phyloP scores from a whole-genome alignment of 2,113 vertebrate species.

The Anolis sagrei region DNA sequence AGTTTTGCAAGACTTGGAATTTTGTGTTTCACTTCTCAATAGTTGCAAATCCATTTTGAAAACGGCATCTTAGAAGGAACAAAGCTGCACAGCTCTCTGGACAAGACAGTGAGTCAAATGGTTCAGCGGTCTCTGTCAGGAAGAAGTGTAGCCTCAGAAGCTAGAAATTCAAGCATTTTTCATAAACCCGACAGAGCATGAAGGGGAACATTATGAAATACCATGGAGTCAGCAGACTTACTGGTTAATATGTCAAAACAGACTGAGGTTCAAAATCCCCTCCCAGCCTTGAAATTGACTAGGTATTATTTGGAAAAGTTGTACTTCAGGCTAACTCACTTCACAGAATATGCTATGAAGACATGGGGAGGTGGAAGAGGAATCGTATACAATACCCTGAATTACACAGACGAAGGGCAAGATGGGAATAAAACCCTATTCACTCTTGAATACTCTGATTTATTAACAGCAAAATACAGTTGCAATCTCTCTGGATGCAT shows the following conservation, averaged over 20 bases:
- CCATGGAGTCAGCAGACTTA: not conserved
- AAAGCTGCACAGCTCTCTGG: slow-evolving; percentile 35
- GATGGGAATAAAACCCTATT: not conserved
- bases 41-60: slow-evolving; percentile 27
- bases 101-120: slow-evolving; percentile 18
- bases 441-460: not conserved
- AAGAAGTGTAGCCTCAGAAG: not conserved
- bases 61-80: slow-evolving; percentile 21
- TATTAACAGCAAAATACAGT: not conserved
- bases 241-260: not conserved
- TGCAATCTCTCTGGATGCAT: not conserved
- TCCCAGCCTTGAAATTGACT: not conserved
- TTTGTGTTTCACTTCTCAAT: slow-evolving; percentile 38
- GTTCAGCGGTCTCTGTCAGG: slow-evolving; percentile 3
- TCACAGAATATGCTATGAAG: not conserved
- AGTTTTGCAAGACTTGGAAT: slow-evolving; percentile 16
- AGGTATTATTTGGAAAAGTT: not conserved
- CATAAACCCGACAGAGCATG: not conserved
- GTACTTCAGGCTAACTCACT: not conserved
- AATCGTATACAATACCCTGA: not conserved
- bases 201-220: not conserved
- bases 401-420: not conserved
- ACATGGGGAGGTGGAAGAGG: not conserved
- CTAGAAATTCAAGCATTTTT: not conserved
- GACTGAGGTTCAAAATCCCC: not conserved